These are phyloP conservation scores for Cephalopterus ornatus DNA, from an alignment of 2,113 vertebrate species.

Conservation along the genomic window DNA sequence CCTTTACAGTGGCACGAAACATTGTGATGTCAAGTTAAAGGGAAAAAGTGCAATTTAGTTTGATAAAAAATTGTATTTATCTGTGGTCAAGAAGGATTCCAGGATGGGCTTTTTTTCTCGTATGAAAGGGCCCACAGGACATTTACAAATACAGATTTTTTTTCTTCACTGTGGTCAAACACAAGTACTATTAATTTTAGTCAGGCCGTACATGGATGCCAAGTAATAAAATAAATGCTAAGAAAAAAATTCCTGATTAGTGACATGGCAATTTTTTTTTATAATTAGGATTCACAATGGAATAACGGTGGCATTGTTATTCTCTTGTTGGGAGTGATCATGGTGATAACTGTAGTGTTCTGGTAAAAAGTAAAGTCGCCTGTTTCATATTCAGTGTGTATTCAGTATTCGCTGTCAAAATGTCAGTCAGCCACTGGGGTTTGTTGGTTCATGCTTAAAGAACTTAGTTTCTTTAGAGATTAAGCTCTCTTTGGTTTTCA, in stretches of 20 bases:
- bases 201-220: background rate
- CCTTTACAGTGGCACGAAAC: background rate
- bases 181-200: background rate
- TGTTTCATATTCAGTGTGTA: background rate
- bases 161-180: background rate
- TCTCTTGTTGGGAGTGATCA: background rate
- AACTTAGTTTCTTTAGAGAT: background rate
- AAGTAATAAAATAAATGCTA: background rate
- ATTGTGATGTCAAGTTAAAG: background rate
- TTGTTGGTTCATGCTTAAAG: background rate
- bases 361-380: background rate
- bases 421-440: background rate
- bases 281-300: background rate
- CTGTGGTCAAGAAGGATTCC: background rate
- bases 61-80: background rate
- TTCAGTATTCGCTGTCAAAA: background rate
- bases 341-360: background rate
- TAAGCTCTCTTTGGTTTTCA: background rate
- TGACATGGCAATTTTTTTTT: background rate
- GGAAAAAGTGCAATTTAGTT: background rate
- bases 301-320: background rate
- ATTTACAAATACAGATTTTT: background rate
- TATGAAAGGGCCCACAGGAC: background rate
- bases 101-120: background rate
- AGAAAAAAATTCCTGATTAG: background rate